Evolutionary conservation across 2,113 vertebrate species (phyloP), one percentile per base, ranked within the genome.

Genomic region (Sitta europaea): DNA sequence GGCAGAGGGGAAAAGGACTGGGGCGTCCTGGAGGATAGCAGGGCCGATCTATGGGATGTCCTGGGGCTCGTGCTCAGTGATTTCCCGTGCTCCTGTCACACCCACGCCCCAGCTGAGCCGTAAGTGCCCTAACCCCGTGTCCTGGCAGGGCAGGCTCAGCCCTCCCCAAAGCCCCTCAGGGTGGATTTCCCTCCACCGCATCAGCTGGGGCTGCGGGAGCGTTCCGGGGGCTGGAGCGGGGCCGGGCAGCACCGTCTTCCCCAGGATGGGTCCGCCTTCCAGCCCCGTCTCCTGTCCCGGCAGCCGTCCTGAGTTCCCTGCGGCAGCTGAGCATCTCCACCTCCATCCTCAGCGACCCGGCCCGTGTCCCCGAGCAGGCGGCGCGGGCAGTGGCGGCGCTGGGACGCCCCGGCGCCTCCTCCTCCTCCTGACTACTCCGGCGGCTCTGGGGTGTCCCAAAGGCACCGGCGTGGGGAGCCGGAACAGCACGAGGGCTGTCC

Each of bases 311-410:
- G 94, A 99, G 98, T 95, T 99, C 99, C 76, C 98, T 99, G 43
- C 99, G 99, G 72, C 99, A 99, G 94, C 98, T 99, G 95, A 99
- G 99, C 89, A 98, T 99, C 42, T 99, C 98, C 75, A 99, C 99
- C 3, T 98, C 99, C 86, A 99, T 99, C 96, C 97, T 99, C 84
- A 98, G 98, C 2, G 98, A 99, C 91, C 99, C 99, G 2, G 97
- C 97, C 36, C 90, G 98, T 5, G 86, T 99, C 58, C 98, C 99
- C 0, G 99, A 99, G 96, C 99, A 99, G 96, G 99, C 98, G 51
- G 96, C 98, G 2, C 97, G 95, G 36, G 98, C 99, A 0, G 99
- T 99, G 84, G 98, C 96, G 4, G 97, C 98, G 57, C 96, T 97
- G 58, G 92, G 76, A 40, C 80, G n/a, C 4, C 65, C 66, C 9